These are phyloP conservation scores for Drosophila meridiana DNA, from an alignment of 2,888 invertebrate species.

Conservation along the genomic window DNA sequence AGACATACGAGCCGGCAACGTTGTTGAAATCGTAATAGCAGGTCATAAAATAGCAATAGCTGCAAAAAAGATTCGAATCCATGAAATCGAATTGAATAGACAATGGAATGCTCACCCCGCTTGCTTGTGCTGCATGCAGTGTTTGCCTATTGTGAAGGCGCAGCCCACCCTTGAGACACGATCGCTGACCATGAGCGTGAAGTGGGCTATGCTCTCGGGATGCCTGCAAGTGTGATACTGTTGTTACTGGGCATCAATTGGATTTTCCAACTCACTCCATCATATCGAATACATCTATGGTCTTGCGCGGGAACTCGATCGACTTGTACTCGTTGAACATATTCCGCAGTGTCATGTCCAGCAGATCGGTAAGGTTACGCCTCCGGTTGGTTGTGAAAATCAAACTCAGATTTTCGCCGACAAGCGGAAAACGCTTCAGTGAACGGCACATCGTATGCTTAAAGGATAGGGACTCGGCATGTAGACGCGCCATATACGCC, in stretches of 20 bases:
- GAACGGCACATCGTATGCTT: constrained; percentile 52
- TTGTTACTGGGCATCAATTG: background rate
- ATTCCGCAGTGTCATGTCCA: constrained; percentile 14
- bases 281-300: constrained; percentile 15
- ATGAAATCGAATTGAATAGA: too few relatives aligned
- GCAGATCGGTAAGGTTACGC: background rate
- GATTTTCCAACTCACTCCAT: constrained; percentile 17
- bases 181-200: constrained; percentile 51
- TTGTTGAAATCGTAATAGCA: constrained; percentile 61
- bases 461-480: constrained; percentile 52
- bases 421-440: constrained; percentile 43
- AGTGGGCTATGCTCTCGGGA: constrained; percentile 20
- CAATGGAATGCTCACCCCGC: background rate
- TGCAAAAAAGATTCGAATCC: constrained; percentile 4
- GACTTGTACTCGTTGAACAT: constrained; percentile 42
- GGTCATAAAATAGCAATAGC: constrained; percentile 59
- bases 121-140: constrained; percentile 7
- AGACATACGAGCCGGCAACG: constrained; percentile 28
- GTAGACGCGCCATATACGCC: constrained; percentile 54
- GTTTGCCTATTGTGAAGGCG: constrained; percentile 27
- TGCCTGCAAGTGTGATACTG: constrained; percentile 10
- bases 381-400: background rate
- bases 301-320: constrained; percentile 16
- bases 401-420: constrained; percentile 47
- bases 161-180: constrained; percentile 69